Conservation (phyloP, 2,888 invertebrate species). For the Ethmia dodecea region DNA sequence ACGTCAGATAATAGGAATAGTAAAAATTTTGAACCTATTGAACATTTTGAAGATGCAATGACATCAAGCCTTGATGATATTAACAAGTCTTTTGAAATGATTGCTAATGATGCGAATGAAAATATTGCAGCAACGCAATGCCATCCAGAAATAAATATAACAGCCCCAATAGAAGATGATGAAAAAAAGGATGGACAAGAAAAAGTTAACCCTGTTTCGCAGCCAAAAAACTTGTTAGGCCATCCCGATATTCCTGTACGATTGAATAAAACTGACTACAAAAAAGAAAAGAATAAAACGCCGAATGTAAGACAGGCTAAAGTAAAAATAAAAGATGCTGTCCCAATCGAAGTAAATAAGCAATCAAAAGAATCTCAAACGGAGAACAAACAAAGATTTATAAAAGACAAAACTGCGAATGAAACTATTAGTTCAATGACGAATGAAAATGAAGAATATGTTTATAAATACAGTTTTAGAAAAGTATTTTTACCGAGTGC, state of each 20-base stretch:
- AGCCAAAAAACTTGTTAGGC: slow-evolving; percentile 77
- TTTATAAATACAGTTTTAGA: slow-evolving; percentile 81
- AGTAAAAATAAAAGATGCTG: slow-evolving; percentile 62
- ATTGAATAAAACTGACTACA: slow-evolving; percentile 72
- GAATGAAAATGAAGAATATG: slow-evolving; percentile 77
- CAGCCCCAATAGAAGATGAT: slow-evolving; percentile 35
- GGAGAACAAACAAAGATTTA: slow-evolving; percentile 35
- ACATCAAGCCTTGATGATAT: slow-evolving; percentile 62
- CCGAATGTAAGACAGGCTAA: slow-evolving; percentile 56
- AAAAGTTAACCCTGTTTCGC: slow-evolving; percentile 47
- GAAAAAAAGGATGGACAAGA: slow-evolving; percentile 29
- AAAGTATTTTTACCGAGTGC: slow-evolving; percentile 79
- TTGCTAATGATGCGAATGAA: slow-evolving; percentile 42
- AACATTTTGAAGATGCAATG: slow-evolving; percentile 65
- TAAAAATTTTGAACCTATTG: slow-evolving; percentile 52
- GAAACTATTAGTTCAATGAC: slow-evolving; percentile 46
- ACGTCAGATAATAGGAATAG: slow-evolving; percentile 6
- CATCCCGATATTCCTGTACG: slow-evolving; percentile 70
- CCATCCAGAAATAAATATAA: slow-evolving; percentile 53
- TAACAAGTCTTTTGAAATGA: slow-evolving; percentile 62
- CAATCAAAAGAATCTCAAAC: slow-evolving; percentile 53
- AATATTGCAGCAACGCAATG: slow-evolving; percentile 23
- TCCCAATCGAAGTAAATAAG: slow-evolving; percentile 39
- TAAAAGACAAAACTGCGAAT: slow-evolving; percentile 29
- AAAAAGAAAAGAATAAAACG: slow-evolving; percentile 70